Base-by-base conservation (phyloP, 2,113 vertebrate genomes). In the Pardalotus punctatus region DNA sequence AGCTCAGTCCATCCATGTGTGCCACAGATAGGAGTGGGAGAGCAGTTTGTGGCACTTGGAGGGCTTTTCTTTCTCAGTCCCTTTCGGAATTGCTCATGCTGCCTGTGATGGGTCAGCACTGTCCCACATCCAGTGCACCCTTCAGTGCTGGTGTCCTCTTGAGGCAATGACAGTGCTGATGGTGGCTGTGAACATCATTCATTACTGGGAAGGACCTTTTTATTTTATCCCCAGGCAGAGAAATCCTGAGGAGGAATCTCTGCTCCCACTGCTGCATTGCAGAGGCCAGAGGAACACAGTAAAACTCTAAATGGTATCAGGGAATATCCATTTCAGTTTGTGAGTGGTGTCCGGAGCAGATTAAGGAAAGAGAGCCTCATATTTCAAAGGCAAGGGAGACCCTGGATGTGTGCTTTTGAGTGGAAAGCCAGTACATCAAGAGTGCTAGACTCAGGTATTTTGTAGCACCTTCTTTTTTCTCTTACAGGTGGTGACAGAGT, bases 351-450 rank as follows among this genome's bases (percentile, higher is more conserved):
- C 70, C 78, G 70, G 78, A 82, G 48, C 35, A 71, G 67, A 60
- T 33, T 29, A 81, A 86, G 56, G 64, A 58, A 81, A 83, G n/a
- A 67, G 31, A 64, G 43, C 65, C 8, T 92, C 86, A 3, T 28
- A 65, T 93, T 93, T 90, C 85, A 92, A 93, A 95, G 60, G 35
- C 25, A 67, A 45, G 79, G 47, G 27, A 83, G 51, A n/a, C 20
- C 5, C 38, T 87, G 62, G 33, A 6, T 80, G 23, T 35, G 62
- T 61, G 31, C 31, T 77, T 48, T 56, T 35, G 45, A 80, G n/a
- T 50, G 45, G 20, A 73, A 90, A 83, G 12, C 17, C 54, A 36
- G 36, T 16, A 40, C 36, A 18, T 47, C 28, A 56, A 16, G 64
- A 47, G 10, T 11, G 21, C 31, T 1, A 42, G 13, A 77, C 18